Evolutionary conservation across 2,888 invertebrate genomes (phyloP), one percentile per base, ranked within the genome.

Genomic region (Chironomus riparius): DNA sequence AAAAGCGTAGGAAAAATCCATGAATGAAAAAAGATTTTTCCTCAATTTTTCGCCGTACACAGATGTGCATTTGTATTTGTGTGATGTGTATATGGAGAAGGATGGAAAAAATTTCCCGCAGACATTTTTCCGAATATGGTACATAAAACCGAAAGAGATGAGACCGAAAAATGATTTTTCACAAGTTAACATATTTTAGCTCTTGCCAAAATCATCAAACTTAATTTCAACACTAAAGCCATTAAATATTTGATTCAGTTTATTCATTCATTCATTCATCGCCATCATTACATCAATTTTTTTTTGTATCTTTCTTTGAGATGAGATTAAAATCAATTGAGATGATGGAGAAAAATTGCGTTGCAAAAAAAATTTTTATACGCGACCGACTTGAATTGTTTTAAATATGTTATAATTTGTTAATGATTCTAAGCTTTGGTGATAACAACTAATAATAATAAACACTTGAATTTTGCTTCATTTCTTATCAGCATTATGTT

Each of bases 11-110:
- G 62, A 73, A 73, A 47, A 73, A 74, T 74, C 68, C 68, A 74
- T 74, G 74, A 68, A 68, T 74, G 74, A 74, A 71, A 71, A 70
- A 70, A 70, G 21, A 68, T 74, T 74, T 74, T 68, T 48, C 68
- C n/a, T 22, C 38, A 38, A 10, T 38, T 38, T 61, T 38, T n/a
- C 47, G 38, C 21, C 24, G 65, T 65, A 24, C 38, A 38, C 38
- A 38, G 10, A 4, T 38, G 38, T 38, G 38, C 38, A 38, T 7
- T 38, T 62, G 47, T 62, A 62, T n/a, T 28, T n/a, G 72, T 73
- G 72, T 73, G 72, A 47, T 22, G 47, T 47, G 28, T 28, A 13
- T 56, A 48, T 71, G 71, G 24, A 22, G 50, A 48, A 13, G 13
- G 62, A 18, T 24, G 21, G 7, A 65, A 28, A 22, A 73, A 72